A percentile compares a stretch with the other conserved stretches of the same genome.
phyloP scores from a whole-genome alignment of 2,113 vertebrate species.

The Thymallus thymallus region DNA sequence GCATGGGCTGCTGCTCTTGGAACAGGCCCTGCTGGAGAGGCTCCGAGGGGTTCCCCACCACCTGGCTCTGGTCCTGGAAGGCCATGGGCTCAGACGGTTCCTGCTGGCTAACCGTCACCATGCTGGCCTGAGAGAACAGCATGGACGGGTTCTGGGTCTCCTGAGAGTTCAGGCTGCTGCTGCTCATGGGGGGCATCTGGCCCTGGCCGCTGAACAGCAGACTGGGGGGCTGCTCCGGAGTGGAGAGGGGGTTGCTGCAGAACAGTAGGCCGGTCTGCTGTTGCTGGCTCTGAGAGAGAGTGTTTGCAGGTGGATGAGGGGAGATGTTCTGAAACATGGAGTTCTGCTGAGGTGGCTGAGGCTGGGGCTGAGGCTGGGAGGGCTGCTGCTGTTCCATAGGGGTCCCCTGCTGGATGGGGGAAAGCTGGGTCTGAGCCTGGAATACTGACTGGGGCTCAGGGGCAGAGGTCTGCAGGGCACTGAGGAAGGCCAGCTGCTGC shows the following conservation, averaged over 20 bases:
- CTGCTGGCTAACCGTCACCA: constrained; percentile 81
- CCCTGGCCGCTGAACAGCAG: constrained; percentile 72
- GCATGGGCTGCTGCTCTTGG: constrained; percentile 92
- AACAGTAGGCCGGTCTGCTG: constrained; percentile 85
- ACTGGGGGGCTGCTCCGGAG: constrained; percentile 80
- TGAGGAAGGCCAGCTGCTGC: constrained; percentile 88
- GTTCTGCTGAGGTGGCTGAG: constrained; percentile 81
- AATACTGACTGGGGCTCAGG: constrained; percentile 74
- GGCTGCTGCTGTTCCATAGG: constrained; percentile 86
- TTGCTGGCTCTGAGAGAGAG: constrained; percentile 78
- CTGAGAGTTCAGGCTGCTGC: constrained; percentile 67
- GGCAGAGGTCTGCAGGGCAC: constrained; percentile 66
- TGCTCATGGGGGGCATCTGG: constrained; percentile 75
- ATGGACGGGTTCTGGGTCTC: constrained; percentile 84
- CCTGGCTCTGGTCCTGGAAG: constrained; percentile 80
- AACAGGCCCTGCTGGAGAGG: constrained; percentile 83
- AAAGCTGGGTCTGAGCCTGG: constrained; percentile 70
- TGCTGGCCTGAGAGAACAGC: constrained; percentile 84
- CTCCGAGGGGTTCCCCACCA: constrained; percentile 79
- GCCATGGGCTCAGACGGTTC: constrained; percentile 88
- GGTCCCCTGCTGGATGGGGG: constrained; percentile 82
- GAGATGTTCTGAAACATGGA: constrained; percentile 77
- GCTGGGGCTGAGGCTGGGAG: constrained; percentile 74
- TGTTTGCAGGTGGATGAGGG: constrained; percentile 62
- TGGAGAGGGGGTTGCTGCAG: constrained; percentile 78